A percentile compares a stretch with the other conserved stretches of the same genome.
Evolutionary conservation across 2,888 invertebrate genomes (phyloP).

Genomic region (Mythimna impura): DNA sequence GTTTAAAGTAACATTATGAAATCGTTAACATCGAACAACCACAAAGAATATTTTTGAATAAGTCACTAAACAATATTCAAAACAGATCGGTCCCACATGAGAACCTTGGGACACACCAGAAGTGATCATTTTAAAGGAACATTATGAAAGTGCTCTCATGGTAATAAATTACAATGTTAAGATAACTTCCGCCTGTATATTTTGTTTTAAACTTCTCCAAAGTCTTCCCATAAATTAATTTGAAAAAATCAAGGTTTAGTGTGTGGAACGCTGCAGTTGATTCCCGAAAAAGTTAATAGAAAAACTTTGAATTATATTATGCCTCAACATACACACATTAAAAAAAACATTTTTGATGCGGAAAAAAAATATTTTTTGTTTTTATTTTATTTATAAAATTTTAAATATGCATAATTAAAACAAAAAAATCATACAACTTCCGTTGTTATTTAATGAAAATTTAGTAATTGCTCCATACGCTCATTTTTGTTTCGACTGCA

Average conservation of each 20-base stretch:
- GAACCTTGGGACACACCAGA: conserved; percentile 10
- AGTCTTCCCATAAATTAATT: neutral
- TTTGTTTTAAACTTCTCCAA: conserved; percentile 17
- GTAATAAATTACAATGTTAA: conserved; percentile 34
- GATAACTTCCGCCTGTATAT: conserved; percentile 2
- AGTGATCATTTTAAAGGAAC: conserved; percentile 27
- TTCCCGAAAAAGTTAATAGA: conserved; percentile 1
- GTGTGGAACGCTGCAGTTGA: neutral
- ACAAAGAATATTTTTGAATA: conserved; percentile 10
- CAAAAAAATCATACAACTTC: too few relatives aligned
- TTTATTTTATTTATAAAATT: too few relatives aligned
- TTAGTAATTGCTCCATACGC: too few relatives aligned
- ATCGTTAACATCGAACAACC: neutral
- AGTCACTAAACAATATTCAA: neutral
- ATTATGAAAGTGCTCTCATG: conserved; percentile 22
- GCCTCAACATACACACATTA: neutral
- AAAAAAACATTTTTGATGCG: too few relatives aligned
- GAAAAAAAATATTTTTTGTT: too few relatives aligned
- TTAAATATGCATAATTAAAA: too few relatives aligned
- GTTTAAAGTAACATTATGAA: neutral
- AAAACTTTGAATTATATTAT: neutral
- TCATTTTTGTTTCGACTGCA: too few relatives aligned
- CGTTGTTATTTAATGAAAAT: too few relatives aligned
- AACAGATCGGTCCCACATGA: conserved; percentile 34
- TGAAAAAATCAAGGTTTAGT: neutral